These are phyloP conservation scores for Forbesichthys agassizii DNA, from an alignment of 2,113 vertebrate species.

Conservation along the genomic window DNA sequence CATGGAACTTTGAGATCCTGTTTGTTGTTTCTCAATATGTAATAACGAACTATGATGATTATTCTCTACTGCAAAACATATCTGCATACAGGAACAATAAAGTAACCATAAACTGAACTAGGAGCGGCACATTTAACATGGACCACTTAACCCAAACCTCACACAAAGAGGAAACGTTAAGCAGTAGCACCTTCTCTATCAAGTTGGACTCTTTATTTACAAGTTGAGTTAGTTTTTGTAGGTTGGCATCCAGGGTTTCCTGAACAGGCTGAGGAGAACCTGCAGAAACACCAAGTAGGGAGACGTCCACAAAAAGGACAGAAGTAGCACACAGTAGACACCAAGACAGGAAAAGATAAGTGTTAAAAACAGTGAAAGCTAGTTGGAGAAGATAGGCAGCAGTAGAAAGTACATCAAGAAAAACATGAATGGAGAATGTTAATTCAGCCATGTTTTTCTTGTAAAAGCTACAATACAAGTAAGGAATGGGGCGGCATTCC, in stretches of 20 bases:
- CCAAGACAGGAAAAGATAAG: constrained; percentile 13
- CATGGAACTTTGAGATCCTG: no score
- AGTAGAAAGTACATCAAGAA: constrained; percentile 4
- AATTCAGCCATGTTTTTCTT: constrained; percentile 3
- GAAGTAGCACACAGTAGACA: constrained; percentile 16
- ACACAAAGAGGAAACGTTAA: constrained; percentile 65
- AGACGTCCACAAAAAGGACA: constrained; percentile 30
- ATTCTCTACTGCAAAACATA: no score
- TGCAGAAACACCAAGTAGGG: constrained; percentile 70
- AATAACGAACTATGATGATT: no score
- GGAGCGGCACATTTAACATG: background rate
- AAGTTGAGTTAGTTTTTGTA: constrained; percentile 99
- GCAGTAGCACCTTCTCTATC: constrained; percentile 95
- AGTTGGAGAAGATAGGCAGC: background rate
- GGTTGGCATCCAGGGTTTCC: constrained; percentile 92
- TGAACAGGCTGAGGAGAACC: constrained; percentile 83
- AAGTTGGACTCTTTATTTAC: constrained; percentile 99
- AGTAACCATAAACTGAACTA: background rate
- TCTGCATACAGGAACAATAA: no score
- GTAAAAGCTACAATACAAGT: no score
- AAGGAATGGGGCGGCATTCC: no score
- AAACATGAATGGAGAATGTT: constrained; percentile 39
- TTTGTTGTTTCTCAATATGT: no score
- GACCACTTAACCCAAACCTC: constrained; percentile 30
- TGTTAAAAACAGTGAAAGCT: background rate